phyloP scores from a whole-genome alignment of 1,140 invertebrate genomes.

The Octopus bimaculoides region DNA sequence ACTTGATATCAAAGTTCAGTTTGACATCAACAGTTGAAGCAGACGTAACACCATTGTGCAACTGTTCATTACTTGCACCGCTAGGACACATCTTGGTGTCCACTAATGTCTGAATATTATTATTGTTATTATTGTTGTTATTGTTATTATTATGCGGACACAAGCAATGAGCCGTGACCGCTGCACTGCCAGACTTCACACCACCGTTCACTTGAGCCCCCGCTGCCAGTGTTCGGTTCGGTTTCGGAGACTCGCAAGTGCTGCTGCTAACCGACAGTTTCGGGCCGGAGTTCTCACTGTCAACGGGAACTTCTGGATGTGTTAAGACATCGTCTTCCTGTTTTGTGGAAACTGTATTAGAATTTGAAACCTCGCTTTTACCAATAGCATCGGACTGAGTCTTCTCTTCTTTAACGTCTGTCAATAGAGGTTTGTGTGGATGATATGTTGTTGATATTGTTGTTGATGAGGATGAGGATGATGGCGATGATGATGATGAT shows the following conservation, averaged over 20 bases:
- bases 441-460: not conserved
- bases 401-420: not conserved
- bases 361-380: not conserved
- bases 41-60: not conserved
- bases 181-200: not conserved
- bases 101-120: not conserved
- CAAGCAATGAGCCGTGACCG: not conserved
- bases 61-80: not conserved
- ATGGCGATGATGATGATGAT: not conserved
- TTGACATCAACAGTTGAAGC: not conserved
- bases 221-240: not conserved
- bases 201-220: not conserved
- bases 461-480: no score
- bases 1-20: not conserved
- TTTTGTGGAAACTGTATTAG: not conserved
- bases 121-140: not conserved
- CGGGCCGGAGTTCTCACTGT: not conserved
- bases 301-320: not conserved
- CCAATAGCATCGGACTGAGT: not conserved
- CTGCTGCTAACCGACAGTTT: not conserved
- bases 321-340: not conserved
- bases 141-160: not conserved
- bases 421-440: not conserved
- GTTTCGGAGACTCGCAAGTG: slow-evolving; percentile 13
- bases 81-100: not conserved